Evolutionary conservation across 2,888 invertebrate species (phyloP).

Genomic region (Microplitis manilae): DNA sequence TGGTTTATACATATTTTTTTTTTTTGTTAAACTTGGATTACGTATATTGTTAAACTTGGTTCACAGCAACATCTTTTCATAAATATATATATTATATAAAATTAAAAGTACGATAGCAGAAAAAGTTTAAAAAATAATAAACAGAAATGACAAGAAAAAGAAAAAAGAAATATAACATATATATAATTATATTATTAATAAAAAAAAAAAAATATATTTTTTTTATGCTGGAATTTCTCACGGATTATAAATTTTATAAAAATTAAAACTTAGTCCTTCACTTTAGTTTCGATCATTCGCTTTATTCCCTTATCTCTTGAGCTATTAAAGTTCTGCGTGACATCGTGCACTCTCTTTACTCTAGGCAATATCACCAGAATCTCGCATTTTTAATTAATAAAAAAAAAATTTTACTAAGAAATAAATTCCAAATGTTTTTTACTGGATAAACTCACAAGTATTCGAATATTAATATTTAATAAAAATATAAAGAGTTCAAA

Average conservation of each 20-base stretch:
- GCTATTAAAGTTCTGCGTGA: conserved; percentile 30
- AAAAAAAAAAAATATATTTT: not conserved
- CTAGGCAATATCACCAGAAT: conserved; percentile 1
- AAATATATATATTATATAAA: not conserved
- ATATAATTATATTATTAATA: not conserved
- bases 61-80: not conserved
- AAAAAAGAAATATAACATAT: not conserved
- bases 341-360: conserved; percentile 6
- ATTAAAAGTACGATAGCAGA: not conserved
- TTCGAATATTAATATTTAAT: not conserved
- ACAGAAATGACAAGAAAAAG: not conserved
- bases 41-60: not conserved
- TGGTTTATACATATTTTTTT: not conserved
- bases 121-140: not conserved
- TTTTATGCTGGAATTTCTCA: not conserved
- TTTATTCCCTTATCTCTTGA: conserved; percentile 10
- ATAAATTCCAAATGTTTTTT: too few species aligned
- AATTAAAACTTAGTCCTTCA: not conserved
- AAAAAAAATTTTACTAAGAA: not conserved
- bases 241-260: not conserved
- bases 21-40: not conserved
- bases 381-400: not conserved
- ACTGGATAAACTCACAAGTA: not conserved
- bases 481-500: too few species aligned
- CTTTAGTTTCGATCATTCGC: not conserved